Evolutionary conservation across 2,797 vertebrate species (phyloP), one percentile per base, ranked within the genome.

Genomic region (Neosilurus mollespiculum): DNA sequence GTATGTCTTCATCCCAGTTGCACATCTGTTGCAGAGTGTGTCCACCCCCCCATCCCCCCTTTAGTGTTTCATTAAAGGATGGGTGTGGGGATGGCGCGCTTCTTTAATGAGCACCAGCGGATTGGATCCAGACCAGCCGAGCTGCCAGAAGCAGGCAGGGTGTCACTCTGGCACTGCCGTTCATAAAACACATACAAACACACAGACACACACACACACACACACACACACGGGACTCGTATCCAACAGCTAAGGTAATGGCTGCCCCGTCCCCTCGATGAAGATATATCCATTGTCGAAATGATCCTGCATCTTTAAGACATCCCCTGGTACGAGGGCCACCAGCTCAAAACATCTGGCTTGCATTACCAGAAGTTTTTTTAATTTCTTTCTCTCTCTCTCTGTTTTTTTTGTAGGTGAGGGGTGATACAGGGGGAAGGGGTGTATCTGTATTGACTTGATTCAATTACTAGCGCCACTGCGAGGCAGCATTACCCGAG

Each of bases 381-480:
- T 90, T 90, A 78, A 91, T 78, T 77, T 73, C 76, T 69, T 81
- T 70, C 51, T 64, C 88, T 87, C 37, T 6, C 37, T 43, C 37
- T 43, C 2, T 91, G 93, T 94, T 93, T 92, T 93, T 93, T 89
- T 65, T 65, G 49, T 26, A 65, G 15, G 91, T 90, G 86, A 87
- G 87, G 90, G 89, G 82, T 78, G 73, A 76, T 71, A 65, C 6
- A 59, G 61, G 73, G 87, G 83, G 86, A 43, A 81, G 86, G 87
- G 84, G 78, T 26, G 93, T 91, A 92, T 95, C 93, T 90, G 91
- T 95, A 95, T 94, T 95, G 93, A 94, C 94, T 95, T 96, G 96
- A 97, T 96, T 96, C 95, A 95, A 96, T 97, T 96, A 96, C 93
- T 92, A 92, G 93, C 94, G 94, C 92, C 92, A 91, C 91, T 86